Evolutionary conservation across 2,113 vertebrate species (phyloP), one percentile per base, ranked within the genome.

Genomic region (Malurus cyaneus): DNA sequence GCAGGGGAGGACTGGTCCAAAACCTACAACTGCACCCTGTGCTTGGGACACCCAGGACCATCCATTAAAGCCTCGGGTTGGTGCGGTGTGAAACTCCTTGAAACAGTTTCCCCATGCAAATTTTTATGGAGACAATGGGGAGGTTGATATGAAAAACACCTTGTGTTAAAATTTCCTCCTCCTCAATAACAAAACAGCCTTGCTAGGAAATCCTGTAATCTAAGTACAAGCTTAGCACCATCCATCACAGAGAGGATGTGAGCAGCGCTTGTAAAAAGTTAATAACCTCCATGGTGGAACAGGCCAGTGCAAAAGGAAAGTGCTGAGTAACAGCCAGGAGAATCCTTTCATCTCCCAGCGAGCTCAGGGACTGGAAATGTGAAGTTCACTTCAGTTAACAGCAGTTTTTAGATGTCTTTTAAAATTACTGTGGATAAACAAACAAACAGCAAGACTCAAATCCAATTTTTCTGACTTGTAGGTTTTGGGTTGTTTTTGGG

Each of bases 181-280:
- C 24, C 28, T 83, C 62, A 86, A 56, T 70, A 93, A 83, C 7
- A 20, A 67, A 95, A 80, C 1, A 14, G 17, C 44, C 76, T 84
- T 94, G 71, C 85, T 90, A 85, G 72, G 86, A 94, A 96, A 91
- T 72, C 67, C 60, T 94, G 74, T 74, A 88, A 92, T 79, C 86
- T 92, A 86, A 92, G 74, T 86, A 84, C 80, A 64, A 83, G 76
- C 7, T 88, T 83, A 94, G 67, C 74, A 90, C 73, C 64, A 88
- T 93, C 69, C 83, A 90, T 97, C 94, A 96, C 94, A 95, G 65
- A 79, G 80, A 96, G 95, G 95, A 96, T 97, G 93, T 95, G 86
- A 96, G 50, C 60, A 67, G 72, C 0, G 0, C 90, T 93, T 92
- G 94, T 95, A 97, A 96, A 93, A 97, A 86, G 86, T 92, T 94